A percentile compares a stretch with the other conserved stretches of the same genome.
phyloP scores from a whole-genome alignment of 2,888 invertebrate genomes.

The Augochlorella aurata region DNA sequence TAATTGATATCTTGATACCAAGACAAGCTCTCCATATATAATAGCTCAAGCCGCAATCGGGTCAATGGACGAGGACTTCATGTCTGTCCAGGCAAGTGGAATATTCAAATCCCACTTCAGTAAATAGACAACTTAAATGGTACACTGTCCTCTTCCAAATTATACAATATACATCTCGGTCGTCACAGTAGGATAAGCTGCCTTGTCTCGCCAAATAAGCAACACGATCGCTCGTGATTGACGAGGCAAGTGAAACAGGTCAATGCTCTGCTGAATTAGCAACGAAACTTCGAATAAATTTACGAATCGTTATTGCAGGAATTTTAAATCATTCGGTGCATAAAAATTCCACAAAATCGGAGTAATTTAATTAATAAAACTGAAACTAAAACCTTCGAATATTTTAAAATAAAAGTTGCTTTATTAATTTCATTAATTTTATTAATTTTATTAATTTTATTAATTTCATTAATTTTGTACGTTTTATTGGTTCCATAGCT shows the following conservation, averaged over 20 bases:
- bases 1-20: background rate
- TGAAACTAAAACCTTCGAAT: too few species aligned
- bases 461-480: too few species aligned
- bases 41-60: background rate
- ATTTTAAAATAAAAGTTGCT: too few species aligned
- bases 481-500: too few species aligned
- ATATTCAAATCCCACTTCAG: background rate
- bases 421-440: too few species aligned
- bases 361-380: too few species aligned
- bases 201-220: background rate
- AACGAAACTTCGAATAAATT: background rate
- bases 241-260: background rate
- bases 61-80: background rate
- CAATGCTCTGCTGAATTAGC: background rate
- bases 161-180: background rate
- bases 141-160: background rate
- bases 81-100: background rate
- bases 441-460: too few species aligned
- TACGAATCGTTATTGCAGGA: too few species aligned
- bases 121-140: slow-evolving; percentile 1
- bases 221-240: background rate
- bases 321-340: too few species aligned
- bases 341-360: too few species aligned
- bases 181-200: background rate
- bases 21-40: background rate